A percentile compares a stretch with the other conserved stretches of the same genome.
Evolutionary conservation across 1,140 invertebrate genomes (phyloP).

Genomic region (Chelonus insularis): DNA sequence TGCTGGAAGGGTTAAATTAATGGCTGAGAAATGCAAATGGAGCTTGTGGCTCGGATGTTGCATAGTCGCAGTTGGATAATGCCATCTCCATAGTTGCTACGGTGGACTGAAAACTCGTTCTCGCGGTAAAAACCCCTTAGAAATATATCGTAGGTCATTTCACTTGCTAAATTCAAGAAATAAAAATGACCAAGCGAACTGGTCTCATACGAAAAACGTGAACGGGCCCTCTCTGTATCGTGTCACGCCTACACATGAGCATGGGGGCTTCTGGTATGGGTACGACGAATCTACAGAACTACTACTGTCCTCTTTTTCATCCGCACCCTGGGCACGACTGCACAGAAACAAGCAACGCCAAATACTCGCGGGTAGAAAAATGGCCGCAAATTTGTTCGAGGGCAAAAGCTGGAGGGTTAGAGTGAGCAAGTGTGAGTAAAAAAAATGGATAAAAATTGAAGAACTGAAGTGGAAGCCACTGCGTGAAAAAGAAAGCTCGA

Average conservation of each 20-base stretch:
- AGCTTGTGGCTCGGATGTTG: constrained; percentile 33
- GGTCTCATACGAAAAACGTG: constrained; percentile 29
- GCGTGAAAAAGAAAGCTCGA: background rate
- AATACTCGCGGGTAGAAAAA: constrained; percentile 24
- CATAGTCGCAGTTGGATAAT: constrained; percentile 38
- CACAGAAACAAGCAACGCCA: constrained; percentile 6
- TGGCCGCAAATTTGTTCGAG: constrained; percentile 24
- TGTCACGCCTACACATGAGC: constrained; percentile 13
- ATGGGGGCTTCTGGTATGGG: too few relatives aligned
- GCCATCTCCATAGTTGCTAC: constrained; percentile 34
- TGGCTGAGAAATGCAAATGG: constrained; percentile 58
- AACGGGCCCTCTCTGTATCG: constrained; percentile 19
- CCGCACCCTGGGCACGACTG: background rate
- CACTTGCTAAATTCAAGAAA: constrained; percentile 53
- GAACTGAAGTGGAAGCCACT: constrained; percentile 5
- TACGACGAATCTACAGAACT: background rate
- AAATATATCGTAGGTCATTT: constrained; percentile 58
- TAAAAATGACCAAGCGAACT: constrained; percentile 45
- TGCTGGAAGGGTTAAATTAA: constrained; percentile 52
- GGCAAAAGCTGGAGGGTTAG: background rate
- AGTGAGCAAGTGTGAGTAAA: background rate
- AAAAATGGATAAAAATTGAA: background rate
- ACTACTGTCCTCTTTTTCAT: background rate
- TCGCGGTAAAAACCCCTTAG: constrained; percentile 49
- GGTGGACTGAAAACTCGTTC: constrained; percentile 9